Evolutionary conservation across 2,888 invertebrate species (phyloP).

Genomic region (Branchinecta sandiegonensis): DNA sequence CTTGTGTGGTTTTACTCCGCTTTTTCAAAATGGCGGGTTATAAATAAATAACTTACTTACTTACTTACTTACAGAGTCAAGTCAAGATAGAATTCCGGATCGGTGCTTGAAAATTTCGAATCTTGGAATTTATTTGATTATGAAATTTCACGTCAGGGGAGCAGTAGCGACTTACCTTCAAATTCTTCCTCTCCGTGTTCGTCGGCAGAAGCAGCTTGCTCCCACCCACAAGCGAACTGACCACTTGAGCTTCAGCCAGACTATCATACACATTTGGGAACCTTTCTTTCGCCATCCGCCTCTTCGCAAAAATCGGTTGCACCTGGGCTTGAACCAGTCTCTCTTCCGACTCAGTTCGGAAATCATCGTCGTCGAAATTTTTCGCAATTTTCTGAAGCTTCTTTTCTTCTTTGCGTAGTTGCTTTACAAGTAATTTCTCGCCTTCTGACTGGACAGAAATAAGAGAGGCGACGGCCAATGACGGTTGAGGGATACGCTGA

Average conservation of each 20-base stretch:
- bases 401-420: constrained; percentile 69
- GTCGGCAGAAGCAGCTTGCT: constrained; percentile 63
- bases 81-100: no score
- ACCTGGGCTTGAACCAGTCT: constrained; percentile 13
- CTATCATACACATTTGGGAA: constrained; percentile 82
- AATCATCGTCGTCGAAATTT: constrained; percentile 38
- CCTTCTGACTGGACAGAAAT: constrained; percentile 69
- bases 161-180: constrained; percentile 25
- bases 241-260: constrained; percentile 48
- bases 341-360: constrained; percentile 31
- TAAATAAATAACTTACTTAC: no score
- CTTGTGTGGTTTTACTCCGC: no score
- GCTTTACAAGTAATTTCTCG: constrained; percentile 60
- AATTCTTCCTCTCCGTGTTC: constrained; percentile 54
- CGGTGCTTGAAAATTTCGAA: no score
- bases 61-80: no score
- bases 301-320: not conserved
- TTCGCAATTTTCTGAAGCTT: constrained; percentile 42
- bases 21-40: no score
- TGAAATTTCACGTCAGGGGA: no score
- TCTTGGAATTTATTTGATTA: no score
- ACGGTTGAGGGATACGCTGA: no score
- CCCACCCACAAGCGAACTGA: constrained; percentile 56
- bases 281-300: constrained; percentile 38
- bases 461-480: constrained; percentile 46